These are phyloP conservation scores for Terrapene triunguis DNA, from an alignment of 2,113 vertebrate species.

Conservation along the genomic window DNA sequence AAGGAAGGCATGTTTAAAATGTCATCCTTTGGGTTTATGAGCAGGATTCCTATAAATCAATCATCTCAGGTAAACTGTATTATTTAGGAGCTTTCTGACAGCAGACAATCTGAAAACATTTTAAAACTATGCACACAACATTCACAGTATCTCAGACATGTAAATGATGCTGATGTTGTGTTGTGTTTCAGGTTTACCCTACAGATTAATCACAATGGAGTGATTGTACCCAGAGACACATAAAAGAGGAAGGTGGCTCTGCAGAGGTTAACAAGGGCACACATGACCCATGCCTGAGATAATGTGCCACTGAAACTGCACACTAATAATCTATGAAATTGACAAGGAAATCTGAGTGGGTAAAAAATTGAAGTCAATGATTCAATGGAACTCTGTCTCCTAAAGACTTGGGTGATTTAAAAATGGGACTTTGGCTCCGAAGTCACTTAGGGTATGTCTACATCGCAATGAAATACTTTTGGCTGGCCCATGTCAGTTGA, in stretches of 20 bases:
- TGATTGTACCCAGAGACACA: background rate
- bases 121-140: background rate
- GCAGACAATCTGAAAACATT: background rate
- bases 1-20: constrained; percentile 66
- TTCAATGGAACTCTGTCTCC: fast-evolving
- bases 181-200: background rate
- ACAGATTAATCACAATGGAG: fast-evolving
- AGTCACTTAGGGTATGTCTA: background rate
- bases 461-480: background rate
- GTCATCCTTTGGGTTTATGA: constrained; percentile 66
- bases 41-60: constrained; percentile 55
- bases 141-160: background rate
- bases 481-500: background rate
- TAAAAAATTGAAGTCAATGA: fast-evolving
- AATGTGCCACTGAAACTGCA: fast-evolving
- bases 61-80: constrained; percentile 18
- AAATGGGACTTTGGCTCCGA: background rate
- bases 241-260: fast-evolving
- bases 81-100: constrained; percentile 52
- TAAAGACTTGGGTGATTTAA: background rate
- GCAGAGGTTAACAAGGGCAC: fast-evolving
- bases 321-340: fast-evolving
- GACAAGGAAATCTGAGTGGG: fast-evolving
- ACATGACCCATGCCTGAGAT: fast-evolving
- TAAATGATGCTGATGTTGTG: background rate